These are phyloP conservation scores for Pristionchus mayeri DNA, from an alignment of 2,888 invertebrate species.

Conservation along the genomic window DNA sequence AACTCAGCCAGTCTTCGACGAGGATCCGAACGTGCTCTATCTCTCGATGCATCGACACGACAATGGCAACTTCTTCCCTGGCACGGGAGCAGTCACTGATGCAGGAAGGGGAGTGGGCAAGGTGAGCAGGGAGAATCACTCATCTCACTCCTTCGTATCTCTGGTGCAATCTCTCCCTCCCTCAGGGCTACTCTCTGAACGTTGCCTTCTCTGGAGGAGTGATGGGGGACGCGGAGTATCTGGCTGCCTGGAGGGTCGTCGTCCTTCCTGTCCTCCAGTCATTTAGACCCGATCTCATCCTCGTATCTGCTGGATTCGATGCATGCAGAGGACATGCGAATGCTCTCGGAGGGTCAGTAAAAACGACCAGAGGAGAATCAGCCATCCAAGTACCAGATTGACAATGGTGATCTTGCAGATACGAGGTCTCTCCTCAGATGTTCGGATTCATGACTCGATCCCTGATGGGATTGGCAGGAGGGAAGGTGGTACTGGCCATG, in stretches of 20 bases:
- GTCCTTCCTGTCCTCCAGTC: slow-evolving; percentile 93
- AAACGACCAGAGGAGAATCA: neutral
- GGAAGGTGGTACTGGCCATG: slow-evolving; percentile 72
- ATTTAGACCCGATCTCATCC: slow-evolving; percentile 79
- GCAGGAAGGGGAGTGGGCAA: slow-evolving; percentile 77
- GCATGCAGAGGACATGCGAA: slow-evolving; percentile 94
- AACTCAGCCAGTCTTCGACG: slow-evolving; percentile 97
- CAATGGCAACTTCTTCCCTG: slow-evolving; percentile 97
- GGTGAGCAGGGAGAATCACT: slow-evolving; percentile 28
- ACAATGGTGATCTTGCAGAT: slow-evolving; percentile 82
- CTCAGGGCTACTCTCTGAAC: slow-evolving; percentile 91
- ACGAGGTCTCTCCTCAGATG: slow-evolving; percentile 89
- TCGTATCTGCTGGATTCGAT: slow-evolving; percentile 98
- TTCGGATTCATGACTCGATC: slow-evolving; percentile 93
- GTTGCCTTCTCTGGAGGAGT: slow-evolving; percentile 94
- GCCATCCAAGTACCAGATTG: slow-evolving; percentile 79
- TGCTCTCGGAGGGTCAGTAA: slow-evolving; percentile 85
- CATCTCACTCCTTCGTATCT: no score
- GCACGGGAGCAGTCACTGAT: slow-evolving; percentile 94
- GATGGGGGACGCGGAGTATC: slow-evolving; percentile 92
- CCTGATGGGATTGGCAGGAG: slow-evolving; percentile 86
- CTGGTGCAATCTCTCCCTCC: neutral
- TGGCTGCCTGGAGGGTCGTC: slow-evolving; percentile 90
- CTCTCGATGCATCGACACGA: slow-evolving; percentile 98
- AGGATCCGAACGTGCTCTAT: slow-evolving; percentile 93